Evolutionary conservation across 1,140 invertebrate species (phyloP).

Genomic region (Galendromus occidentalis): DNA sequence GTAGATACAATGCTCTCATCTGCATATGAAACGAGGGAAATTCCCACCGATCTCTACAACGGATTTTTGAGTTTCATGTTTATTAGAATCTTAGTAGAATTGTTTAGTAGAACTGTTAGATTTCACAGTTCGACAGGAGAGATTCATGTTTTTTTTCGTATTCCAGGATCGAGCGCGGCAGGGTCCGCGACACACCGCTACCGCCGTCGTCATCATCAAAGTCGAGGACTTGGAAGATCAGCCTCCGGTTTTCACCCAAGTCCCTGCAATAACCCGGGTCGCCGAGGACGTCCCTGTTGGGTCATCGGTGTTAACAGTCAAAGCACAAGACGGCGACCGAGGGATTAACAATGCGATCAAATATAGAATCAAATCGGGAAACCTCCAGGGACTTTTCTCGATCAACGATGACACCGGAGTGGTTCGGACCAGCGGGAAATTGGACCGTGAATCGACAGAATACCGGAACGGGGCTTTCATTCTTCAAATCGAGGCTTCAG

Average conservation of each 20-base stretch:
- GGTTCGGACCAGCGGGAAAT: slow-evolving; percentile 47
- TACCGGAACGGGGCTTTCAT: slow-evolving; percentile 64
- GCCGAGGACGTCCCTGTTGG: slow-evolving; percentile 61
- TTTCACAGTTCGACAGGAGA: no score
- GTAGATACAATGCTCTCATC: no score
- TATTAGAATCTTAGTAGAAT: background rate
- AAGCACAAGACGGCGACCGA: slow-evolving; percentile 71
- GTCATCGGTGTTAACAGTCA: slow-evolving; percentile 39
- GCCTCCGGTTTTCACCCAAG: slow-evolving; percentile 66
- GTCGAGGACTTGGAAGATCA: slow-evolving; percentile 73
- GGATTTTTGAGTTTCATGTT: slow-evolving; percentile 7
- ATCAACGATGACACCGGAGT: slow-evolving; percentile 58
- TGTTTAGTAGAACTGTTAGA: no score
- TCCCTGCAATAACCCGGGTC: slow-evolving; percentile 61
- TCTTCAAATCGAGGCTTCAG: slow-evolving; percentile 54
- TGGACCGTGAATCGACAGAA: slow-evolving; percentile 61
- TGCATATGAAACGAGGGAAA: no score
- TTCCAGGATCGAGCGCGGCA: slow-evolving; percentile 22
- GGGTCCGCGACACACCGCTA: slow-evolving; percentile 45
- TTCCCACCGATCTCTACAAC: background rate
- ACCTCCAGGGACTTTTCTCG: slow-evolving; percentile 35
- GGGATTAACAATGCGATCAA: slow-evolving; percentile 69
- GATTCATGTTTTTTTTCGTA: background rate
- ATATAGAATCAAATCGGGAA: slow-evolving; percentile 53
- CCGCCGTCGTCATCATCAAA: slow-evolving; percentile 64